phyloP scores from a whole-genome alignment of 2,113 vertebrate genomes.

The Lipotes vexillifer region DNA sequence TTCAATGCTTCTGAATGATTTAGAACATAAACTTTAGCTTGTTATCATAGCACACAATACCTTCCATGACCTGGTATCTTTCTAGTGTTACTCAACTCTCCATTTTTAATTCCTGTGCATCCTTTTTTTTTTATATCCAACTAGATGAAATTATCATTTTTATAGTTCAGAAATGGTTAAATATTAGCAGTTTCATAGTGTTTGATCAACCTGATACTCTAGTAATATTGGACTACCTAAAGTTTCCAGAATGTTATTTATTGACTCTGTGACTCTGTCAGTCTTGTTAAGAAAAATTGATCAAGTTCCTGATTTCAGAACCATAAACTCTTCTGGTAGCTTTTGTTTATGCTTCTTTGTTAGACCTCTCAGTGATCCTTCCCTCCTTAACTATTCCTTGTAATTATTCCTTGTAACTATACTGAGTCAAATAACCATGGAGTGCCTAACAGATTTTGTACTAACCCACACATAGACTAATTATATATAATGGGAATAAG shows the following conservation, averaged over 20 bases:
- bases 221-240: background rate
- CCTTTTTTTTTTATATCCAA: background rate
- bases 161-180: background rate
- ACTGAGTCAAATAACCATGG: background rate
- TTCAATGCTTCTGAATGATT: background rate
- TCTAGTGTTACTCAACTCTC: background rate
- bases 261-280: background rate
- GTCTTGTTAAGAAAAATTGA: background rate
- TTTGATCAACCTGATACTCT: background rate
- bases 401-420: background rate
- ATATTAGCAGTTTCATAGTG: background rate
- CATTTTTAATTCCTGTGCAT: background rate
- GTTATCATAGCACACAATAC: background rate
- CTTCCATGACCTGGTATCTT: background rate
- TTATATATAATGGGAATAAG: background rate
- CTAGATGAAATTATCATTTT: background rate
- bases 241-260: background rate
- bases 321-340: background rate
- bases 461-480: background rate
- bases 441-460: background rate
- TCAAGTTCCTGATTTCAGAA: background rate
- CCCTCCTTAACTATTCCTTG: background rate
- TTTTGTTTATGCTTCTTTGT: background rate
- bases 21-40: background rate
- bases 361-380: background rate